Percentiles rank a stretch among this genome's conserved stretches.
Evolutionary conservation across 2,797 vertebrate genomes (phyloP).

Genomic region (Carapus acus): DNA sequence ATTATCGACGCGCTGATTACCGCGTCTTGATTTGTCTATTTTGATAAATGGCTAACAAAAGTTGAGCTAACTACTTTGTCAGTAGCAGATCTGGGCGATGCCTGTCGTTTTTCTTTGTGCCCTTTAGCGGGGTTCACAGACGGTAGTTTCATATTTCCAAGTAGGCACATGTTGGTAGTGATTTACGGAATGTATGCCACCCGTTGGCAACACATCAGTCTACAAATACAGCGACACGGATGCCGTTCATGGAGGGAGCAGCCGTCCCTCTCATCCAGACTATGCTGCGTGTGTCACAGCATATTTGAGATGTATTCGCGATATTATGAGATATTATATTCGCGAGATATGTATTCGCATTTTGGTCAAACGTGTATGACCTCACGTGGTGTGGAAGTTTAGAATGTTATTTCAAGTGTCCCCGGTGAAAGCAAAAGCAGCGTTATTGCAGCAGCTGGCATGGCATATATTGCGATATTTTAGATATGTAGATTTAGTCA

Average conservation of each 20-base stretch:
- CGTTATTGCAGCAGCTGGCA: too few relatives aligned
- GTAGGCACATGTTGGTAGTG: slow-evolving; percentile 21
- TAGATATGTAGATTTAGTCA: not conserved
- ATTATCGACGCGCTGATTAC: slow-evolving; percentile 12
- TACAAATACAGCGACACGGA: slow-evolving; percentile 55
- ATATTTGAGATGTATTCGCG: too few relatives aligned
- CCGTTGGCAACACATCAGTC: slow-evolving; percentile 32
- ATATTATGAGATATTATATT: slow-evolving; percentile 16
- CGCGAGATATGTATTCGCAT: too few relatives aligned
- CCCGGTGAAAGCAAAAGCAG: too few relatives aligned
- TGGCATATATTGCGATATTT: not conserved
- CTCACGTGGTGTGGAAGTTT: too few relatives aligned
- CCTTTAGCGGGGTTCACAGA: not conserved
- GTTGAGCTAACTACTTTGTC: slow-evolving; percentile 41
- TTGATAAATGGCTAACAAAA: slow-evolving; percentile 43
- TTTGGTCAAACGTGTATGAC: too few relatives aligned
- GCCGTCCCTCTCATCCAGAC: slow-evolving; percentile 18
- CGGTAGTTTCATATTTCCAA: slow-evolving; percentile 1
- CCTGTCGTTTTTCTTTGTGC: not conserved
- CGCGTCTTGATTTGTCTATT: slow-evolving; percentile 23
- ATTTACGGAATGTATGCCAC: slow-evolving; percentile 41
- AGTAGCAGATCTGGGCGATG: not conserved
- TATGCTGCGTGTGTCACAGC: not conserved
- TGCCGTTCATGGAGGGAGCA: slow-evolving; percentile 18
- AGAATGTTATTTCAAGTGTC: too few relatives aligned